Conservation (phyloP, 1,140 invertebrate species). For the Brachystomella parvula region DNA sequence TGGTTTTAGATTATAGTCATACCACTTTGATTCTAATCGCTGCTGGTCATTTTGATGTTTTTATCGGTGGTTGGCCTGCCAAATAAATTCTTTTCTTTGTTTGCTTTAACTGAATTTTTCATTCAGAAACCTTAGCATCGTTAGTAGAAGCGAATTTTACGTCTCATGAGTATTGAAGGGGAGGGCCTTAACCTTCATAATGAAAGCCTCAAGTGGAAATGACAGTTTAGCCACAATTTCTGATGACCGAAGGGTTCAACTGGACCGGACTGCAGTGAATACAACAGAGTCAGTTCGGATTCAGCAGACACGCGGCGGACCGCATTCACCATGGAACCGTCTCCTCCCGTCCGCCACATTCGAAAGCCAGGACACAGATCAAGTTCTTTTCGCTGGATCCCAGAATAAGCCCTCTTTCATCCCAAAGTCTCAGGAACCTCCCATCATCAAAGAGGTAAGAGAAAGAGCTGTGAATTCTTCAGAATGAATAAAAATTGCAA, state of each 20-base stretch:
- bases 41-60: not conserved
- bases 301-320: not conserved
- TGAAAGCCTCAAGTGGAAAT: not conserved
- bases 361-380: not conserved
- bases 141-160: not conserved
- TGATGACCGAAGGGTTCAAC: not conserved
- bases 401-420: not conserved
- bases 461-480: not conserved
- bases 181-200: not conserved
- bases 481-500: not conserved
- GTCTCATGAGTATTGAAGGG: not conserved
- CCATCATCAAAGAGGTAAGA: not conserved
- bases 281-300: not conserved
- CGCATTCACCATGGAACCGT: not conserved
- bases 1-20: too few species aligned
- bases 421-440: not conserved
- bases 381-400: not conserved
- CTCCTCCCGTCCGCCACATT: not conserved
- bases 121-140: not conserved
- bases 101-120: constrained; percentile 30
- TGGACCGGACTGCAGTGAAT: not conserved
- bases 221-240: not conserved
- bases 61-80: not conserved
- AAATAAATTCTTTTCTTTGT: too few species aligned
- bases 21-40: not conserved